phyloP scores from a whole-genome alignment of 1,140 invertebrate genomes.

The Scaptomyza graminum region DNA sequence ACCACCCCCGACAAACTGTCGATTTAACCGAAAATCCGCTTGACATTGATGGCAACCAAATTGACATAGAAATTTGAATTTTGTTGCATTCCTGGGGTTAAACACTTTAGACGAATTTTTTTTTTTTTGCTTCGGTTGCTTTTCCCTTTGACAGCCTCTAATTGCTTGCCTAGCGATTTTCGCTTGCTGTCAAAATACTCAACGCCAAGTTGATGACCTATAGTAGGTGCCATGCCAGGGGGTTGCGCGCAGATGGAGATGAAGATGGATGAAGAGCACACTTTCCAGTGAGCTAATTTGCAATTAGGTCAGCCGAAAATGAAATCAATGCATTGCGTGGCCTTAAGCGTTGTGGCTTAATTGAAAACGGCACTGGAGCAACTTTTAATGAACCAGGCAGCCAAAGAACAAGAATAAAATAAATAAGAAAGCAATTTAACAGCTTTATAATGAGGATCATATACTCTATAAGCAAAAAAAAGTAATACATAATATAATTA shows the following conservation, averaged over 20 bases:
- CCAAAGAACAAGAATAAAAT: conserved; percentile 23
- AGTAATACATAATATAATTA: background rate
- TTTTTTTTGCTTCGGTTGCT: too few relatives aligned
- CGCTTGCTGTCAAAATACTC: conserved; percentile 47
- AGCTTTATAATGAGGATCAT: background rate
- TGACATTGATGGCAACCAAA: conserved; percentile 70
- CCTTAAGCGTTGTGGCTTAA: conserved; percentile 59
- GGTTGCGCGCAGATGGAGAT: background rate
- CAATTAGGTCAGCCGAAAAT: conserved; percentile 67
- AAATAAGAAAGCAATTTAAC: background rate
- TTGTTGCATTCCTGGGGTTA: conserved; percentile 45
- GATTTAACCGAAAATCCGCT: conserved; percentile 50
- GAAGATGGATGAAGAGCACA: conserved; percentile 2
- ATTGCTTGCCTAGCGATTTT: conserved; percentile 70
- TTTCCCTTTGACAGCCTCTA: conserved; percentile 65
- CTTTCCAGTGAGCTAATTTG: conserved; percentile 61
- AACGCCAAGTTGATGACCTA: conserved; percentile 4
- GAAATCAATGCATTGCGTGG: conserved; percentile 70
- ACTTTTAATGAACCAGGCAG: conserved; percentile 70
- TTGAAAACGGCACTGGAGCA: conserved; percentile 69
- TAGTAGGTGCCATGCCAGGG: background rate
- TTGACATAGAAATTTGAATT: conserved; percentile 67
- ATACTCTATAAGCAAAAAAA: background rate
- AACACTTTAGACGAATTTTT: conserved; percentile 31
- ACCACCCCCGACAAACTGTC: conserved; percentile 27